Evolutionary conservation across 2,113 vertebrate genomes (phyloP), one percentile per base, ranked within the genome.

Genomic region (Fregetta grallaria): DNA sequence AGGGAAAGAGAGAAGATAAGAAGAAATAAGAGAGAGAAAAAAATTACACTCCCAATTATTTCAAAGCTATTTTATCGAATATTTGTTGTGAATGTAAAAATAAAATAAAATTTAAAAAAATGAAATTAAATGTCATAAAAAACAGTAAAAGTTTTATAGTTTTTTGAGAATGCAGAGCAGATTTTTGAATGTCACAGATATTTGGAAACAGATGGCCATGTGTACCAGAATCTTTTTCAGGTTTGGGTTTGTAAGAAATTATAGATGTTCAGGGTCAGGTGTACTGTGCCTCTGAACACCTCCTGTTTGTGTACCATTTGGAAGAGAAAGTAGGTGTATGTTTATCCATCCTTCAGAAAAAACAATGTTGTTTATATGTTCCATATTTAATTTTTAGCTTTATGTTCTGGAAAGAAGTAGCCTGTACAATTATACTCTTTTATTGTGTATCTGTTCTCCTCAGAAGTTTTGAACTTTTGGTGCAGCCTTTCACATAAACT

Each of bases 171-270:
- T 45, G 36, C 40, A 70, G 56, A 83, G 52, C 67, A 27, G 25
- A 82, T 90, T 91, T 86, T 68, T 77, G 45, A 82, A 87, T 78
- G 49, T 86, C 89, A 96, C 14, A 25, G n/a, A 49, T 58, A 63
- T 82, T 83, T 81, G 47, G 36, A 61, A 97, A 87, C 90, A 98
- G 96, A 96, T 97, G 95, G 90, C 45, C 36, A 21, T 87, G 68
- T 86, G 77, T 82, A 88, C 36, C 22, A 67, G 56, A 49, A 76
- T 66, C 8, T 42, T 85, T 61, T 87, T 78, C 66, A 84, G 91
- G 72, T 8, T 3, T 82, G 52, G 29, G 45, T 42, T 61, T 63
- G 26, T 56, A 63, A 40, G 38, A 90, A 88, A 55, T 92, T 90
- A 61, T 77, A 94, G 92, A 84, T 95, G 80, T n/a, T 94, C 53